Evolutionary conservation across 2,113 vertebrate species (phyloP).

Genomic region (Lethenteron reissneri): DNA sequence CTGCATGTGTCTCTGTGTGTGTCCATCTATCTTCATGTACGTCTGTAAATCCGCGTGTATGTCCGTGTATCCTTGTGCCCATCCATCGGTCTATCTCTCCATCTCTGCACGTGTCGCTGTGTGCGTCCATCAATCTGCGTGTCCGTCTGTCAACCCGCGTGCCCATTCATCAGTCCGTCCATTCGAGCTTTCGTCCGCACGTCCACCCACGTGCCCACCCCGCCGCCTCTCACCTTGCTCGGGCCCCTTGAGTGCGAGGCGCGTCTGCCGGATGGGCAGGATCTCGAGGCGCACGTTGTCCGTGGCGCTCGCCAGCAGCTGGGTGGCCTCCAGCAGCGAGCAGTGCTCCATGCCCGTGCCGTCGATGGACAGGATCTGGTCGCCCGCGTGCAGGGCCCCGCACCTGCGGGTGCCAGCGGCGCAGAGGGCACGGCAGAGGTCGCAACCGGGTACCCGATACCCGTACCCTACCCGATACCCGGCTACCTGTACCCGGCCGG

Average conservation of each 20-base stretch:
- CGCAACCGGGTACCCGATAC: too few relatives aligned
- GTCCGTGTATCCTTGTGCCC: neutral
- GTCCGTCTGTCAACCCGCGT: neutral
- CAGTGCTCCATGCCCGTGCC: slow-evolving; percentile 74
- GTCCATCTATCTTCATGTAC: neutral
- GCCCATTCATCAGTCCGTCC: neutral
- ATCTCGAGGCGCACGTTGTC: slow-evolving; percentile 68
- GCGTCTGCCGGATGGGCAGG: slow-evolving; percentile 51
- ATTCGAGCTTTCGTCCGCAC: neutral
- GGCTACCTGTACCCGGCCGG: too few relatives aligned
- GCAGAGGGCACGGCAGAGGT: neutral
- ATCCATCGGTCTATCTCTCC: neutral
- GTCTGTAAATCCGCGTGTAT: neutral
- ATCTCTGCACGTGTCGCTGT: neutral
- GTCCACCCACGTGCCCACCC: neutral
- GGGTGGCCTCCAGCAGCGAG: slow-evolving; percentile 64
- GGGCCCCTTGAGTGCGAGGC: slow-evolving; percentile 39
- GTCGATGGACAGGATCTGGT: slow-evolving; percentile 74
- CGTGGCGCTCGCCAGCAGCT: slow-evolving; percentile 47
- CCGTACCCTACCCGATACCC: too few relatives aligned
- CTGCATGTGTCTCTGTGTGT: neutral
- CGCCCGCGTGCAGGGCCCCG: slow-evolving; percentile 49
- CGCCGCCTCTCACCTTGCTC: slow-evolving; percentile 41
- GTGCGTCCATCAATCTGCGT: neutral
- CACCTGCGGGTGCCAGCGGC: slow-evolving; percentile 29